Conservation (phyloP, 2,797 vertebrate species). For the Pseudocheirus occidentalis region DNA sequence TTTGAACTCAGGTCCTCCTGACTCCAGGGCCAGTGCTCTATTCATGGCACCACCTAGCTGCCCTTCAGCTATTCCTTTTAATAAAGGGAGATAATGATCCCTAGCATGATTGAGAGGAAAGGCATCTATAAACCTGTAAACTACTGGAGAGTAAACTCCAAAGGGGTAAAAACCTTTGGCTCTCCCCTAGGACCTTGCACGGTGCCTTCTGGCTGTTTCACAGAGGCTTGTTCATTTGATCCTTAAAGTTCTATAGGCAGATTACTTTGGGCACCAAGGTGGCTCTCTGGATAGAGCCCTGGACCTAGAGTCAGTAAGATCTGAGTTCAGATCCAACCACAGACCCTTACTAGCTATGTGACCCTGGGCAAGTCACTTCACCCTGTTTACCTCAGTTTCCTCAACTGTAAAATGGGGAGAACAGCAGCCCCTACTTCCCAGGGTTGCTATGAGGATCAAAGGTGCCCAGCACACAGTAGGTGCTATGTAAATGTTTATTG, state of each 20-base stretch:
- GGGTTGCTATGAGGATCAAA: background rate
- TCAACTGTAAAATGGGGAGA: background rate
- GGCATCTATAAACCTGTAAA: background rate
- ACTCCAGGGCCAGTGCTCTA: no score
- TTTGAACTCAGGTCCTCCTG: no score
- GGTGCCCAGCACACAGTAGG: background rate
- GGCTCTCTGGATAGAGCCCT: background rate
- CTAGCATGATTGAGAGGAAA: background rate
- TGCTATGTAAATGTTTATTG: background rate
- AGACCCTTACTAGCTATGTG: background rate
- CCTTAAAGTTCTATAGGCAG: background rate
- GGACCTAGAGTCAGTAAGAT: background rate
- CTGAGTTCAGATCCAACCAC: background rate
- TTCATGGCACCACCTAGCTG: no score
- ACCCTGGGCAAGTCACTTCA: background rate
- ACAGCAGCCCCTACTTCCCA: background rate
- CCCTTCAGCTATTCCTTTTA: background rate
- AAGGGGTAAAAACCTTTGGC: background rate
- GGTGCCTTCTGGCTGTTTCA: background rate
- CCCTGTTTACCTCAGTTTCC: background rate
- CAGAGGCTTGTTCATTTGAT: background rate
- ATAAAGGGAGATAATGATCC: background rate
- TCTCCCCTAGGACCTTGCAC: background rate
- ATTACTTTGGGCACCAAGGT: background rate
- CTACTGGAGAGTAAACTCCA: background rate